Conservation (phyloP, 2,888 invertebrate species). For the Pimpla rufipes region DNA sequence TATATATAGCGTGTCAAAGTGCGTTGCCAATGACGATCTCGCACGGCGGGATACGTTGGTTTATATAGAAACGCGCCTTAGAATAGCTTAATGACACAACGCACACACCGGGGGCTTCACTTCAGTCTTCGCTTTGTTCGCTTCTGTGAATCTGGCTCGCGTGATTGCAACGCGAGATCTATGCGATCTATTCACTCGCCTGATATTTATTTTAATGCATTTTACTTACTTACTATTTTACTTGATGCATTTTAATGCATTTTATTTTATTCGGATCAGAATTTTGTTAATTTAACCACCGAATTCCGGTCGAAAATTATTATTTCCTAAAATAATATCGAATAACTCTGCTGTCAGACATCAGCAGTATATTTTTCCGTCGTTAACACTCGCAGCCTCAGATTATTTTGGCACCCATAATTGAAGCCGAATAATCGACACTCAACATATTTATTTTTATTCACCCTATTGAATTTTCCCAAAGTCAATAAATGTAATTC, state of each 20-base stretch:
- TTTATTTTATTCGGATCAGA: slow-evolving; percentile 4
- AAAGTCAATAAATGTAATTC: background rate
- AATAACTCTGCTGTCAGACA: no score
- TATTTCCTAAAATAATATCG: no score
- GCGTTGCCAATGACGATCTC: background rate
- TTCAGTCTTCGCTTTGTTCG: background rate
- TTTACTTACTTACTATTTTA: background rate
- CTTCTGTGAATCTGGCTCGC: background rate
- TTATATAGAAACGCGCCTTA: background rate
- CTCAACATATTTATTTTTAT: no score
- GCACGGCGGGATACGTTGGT: background rate
- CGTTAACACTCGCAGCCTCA: no score
- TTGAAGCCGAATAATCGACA: background rate
- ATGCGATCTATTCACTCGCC: background rate
- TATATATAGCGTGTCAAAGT: slow-evolving; percentile 18
- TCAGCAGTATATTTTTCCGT: no score
- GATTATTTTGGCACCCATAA: no score
- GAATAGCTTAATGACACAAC: slow-evolving; percentile 23
- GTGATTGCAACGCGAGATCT: background rate
- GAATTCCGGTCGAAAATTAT: no score
- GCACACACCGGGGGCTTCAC: background rate
- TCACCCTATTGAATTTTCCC: background rate
- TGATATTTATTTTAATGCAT: no score
- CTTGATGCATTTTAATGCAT: background rate
- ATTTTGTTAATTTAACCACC: no score